A percentile compares a stretch with the other conserved stretches of the same genome.
Evolutionary conservation across 2,888 invertebrate genomes (phyloP).

Genomic region (Sicus ferrugineus): DNA sequence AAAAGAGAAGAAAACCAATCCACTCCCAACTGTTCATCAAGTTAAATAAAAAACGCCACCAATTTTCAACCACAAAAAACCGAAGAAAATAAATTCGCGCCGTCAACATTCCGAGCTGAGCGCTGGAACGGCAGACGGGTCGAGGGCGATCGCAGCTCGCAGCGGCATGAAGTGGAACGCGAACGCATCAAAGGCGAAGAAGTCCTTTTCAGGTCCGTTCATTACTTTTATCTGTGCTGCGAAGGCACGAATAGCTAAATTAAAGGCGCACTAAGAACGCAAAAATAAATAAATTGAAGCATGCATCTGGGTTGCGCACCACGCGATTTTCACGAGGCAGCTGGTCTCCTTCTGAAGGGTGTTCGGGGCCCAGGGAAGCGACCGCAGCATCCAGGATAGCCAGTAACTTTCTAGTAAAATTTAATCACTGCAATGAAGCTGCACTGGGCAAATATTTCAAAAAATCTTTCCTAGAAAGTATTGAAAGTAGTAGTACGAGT

Average conservation of each 20-base stretch:
- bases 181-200: slow-evolving; percentile 31
- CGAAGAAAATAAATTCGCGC: slow-evolving; percentile 49
- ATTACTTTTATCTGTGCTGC: slow-evolving; percentile 47
- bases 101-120: slow-evolving; percentile 40
- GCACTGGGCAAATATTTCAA: too few species aligned
- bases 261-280: neutral
- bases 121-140: neutral
- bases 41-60: neutral
- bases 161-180: slow-evolving; percentile 10
- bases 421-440: too few species aligned
- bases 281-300: neutral
- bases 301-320: neutral
- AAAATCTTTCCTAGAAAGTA: too few species aligned
- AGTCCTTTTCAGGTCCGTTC: slow-evolving; percentile 43
- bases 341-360: neutral
- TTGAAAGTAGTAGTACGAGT: too few species aligned
- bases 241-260: slow-evolving; percentile 23
- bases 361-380: neutral
- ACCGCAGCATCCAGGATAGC: neutral
- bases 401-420: too few species aligned
- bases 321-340: neutral
- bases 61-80: slow-evolving; percentile 6
- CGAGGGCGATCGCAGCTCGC: slow-evolving; percentile 17
- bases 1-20: slow-evolving; percentile 6
- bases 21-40: slow-evolving; percentile 26